Base-by-base conservation (phyloP, 1,140 invertebrate genomes). In the Aradophagus sp. region DNA sequence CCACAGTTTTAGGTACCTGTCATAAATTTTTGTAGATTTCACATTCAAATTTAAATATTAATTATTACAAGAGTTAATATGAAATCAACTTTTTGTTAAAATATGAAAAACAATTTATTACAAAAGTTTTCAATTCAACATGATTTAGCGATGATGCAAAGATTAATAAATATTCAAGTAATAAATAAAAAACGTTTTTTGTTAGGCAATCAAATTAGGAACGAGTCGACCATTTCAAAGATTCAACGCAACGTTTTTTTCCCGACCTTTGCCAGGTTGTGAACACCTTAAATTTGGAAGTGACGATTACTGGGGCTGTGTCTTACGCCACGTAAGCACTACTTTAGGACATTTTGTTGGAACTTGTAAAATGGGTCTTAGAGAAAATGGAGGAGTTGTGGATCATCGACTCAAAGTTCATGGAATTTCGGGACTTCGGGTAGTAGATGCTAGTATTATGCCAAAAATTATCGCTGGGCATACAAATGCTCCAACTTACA, bases 281-380 rank as follows among this genome's bases (percentile, higher is more conserved):
- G 86, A 89, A 70, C 63, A 87, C 26, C 69, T 87, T 0, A 17
- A 53, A 6, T 91, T 92, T 53, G 86, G 87, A 47, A 89, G 88
- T 1, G 90, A 94, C 59, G 79, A 87, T 5, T 95, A 95, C 76
- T 94, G 93, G 91, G 86, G 87, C 45, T 95, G 93, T 66, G 89
- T 89, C 10, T 86, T 91, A 3, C 87, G 89, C 44, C 88, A 90
- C 27, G 87, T 91, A 12, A 89, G 89, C 1, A 89, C 89, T 26
- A 92, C 91, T n/a, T 79, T 93, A 27, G 92, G 91, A 45, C 93
- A 95, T 80, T 92, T 93, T 80, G 87, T 87, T n/a, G 87, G 89
- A 1, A 91, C 89, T 2, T 90, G 89, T 61, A 88, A 86, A 75
- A 90, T 91, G 89, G 87, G 85, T 2, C 59, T 73, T 0, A 75